Base-by-base conservation (phyloP, 2,113 vertebrate species). In the Panthera uncia region DNA sequence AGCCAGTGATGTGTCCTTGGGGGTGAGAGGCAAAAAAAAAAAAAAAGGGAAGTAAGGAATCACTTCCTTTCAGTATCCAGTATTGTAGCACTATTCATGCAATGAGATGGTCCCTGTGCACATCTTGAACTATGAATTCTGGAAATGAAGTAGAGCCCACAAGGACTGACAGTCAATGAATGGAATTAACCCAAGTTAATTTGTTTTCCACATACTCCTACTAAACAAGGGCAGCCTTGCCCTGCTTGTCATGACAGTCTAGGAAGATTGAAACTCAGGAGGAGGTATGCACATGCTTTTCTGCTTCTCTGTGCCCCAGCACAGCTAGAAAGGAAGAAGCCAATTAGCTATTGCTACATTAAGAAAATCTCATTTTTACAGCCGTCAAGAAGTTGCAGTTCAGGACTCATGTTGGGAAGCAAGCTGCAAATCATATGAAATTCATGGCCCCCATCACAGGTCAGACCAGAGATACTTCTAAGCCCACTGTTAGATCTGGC, bases 341-440 rank as follows among this genome's bases (percentile, higher is more conserved):
- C 74, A 89, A 74, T 89, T 96, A 57, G 25, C 33, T 89, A 65
- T 73, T 91, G 74, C 41, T 79, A 74, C 83, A 76, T 76, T 89
- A 95, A 71, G 55, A 76, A 95, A 97, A 89, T 73, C 57, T 92
- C 79, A 79, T 31, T 97, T 93, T 87, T 87, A 52, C 1, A 90
- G 21, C 45, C 2, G 0, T 76, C 41, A 85, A 90, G 74, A 97
- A 93, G 31, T 36, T 91, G 6, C 3, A 82, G 36, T 76, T 91
- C 27, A 97, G 81, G 36, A 81, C 45, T 78, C 78, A 41, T 13
- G 63, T 85, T 89, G 82, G 36, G 63, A 96, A 78, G 79, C 68
- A 76, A 80, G 45, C 50, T 82, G n/a, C 0, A 4, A 29, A 29
- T 66, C 31, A 12, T 2, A 1, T 79, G n/a, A 83, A 81, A 88